Evolutionary conservation across 2,113 vertebrate genomes (phyloP).

Genomic region (Lepus europaeus): DNA sequence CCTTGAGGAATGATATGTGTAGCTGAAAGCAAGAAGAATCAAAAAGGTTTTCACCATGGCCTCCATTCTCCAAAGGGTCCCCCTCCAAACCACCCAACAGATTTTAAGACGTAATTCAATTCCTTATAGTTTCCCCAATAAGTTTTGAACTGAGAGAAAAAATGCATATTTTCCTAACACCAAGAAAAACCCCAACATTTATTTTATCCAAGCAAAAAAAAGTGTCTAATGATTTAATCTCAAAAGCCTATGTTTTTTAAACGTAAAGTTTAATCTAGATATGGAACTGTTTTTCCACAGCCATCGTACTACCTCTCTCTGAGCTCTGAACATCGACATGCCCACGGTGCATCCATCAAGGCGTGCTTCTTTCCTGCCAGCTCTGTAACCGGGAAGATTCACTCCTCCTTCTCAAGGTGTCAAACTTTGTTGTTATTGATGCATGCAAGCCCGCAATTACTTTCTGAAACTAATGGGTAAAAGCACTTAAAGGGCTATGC

Average conservation of each 20-base stretch:
- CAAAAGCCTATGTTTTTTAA: constrained; percentile 16
- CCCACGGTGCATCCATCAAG: background rate
- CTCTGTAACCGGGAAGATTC: constrained; percentile 11
- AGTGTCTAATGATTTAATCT: constrained; percentile 24
- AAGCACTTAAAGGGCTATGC: constrained; percentile 66
- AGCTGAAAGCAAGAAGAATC: background rate
- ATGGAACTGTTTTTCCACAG: background rate
- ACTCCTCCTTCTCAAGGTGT: constrained; percentile 45
- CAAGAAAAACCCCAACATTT: background rate
- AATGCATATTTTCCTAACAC: constrained; percentile 42
- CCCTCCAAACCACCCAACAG: background rate
- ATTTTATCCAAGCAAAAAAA: constrained; percentile 40
- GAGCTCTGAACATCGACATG: background rate
- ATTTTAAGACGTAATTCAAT: constrained; percentile 44
- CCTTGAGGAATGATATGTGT: background rate
- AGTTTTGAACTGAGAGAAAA: constrained; percentile 35
- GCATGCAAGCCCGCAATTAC: constrained; percentile 34
- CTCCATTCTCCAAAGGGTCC: background rate
- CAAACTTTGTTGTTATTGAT: constrained; percentile 24
- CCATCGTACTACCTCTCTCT: background rate
- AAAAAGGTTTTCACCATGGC: background rate
- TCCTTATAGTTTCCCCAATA: background rate
- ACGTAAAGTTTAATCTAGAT: constrained; percentile 48
- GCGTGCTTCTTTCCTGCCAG: constrained; percentile 58
- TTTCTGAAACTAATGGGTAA: constrained; percentile 61